Percentiles rank a stretch among this genome's conserved stretches.
phyloP scores from a whole-genome alignment of 2,797 vertebrate genomes.

The Sebastes diploproa region DNA sequence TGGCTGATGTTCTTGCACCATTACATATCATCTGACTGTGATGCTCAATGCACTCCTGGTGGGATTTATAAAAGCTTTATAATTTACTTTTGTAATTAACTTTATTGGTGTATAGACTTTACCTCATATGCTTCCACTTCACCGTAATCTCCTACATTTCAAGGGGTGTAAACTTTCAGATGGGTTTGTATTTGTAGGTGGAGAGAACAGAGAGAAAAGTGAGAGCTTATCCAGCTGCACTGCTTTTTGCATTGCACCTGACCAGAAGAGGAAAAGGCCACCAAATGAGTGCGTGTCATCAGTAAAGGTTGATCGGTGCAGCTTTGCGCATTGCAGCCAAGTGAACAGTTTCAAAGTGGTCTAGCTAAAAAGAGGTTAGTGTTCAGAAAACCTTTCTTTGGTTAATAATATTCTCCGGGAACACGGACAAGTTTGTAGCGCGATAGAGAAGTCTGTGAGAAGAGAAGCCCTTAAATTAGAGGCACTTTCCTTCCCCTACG shows the following conservation, averaged over 20 bases:
- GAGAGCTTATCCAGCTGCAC: not conserved
- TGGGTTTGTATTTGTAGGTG: not conserved
- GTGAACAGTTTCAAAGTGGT: not conserved
- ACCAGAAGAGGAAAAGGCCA: too few species aligned
- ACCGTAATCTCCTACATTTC: conserved; percentile 19
- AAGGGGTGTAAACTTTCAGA: conserved; percentile 9
- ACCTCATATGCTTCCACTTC: conserved; percentile 30
- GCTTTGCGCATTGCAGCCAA: not conserved
- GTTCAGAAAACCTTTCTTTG: not conserved
- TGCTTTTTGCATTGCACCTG: not conserved
- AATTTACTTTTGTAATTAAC: conserved; percentile 44
- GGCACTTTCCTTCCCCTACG: conserved; percentile 54
- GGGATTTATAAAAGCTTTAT: conserved; percentile 52
- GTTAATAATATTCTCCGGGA: not conserved
- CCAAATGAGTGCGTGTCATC: not conserved
- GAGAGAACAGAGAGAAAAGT: not conserved
- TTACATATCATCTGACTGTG: conserved; percentile 32
- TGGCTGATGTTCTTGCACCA: conserved; percentile 4
- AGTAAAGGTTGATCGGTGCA: not conserved
- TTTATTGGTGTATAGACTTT: conserved; percentile 23
- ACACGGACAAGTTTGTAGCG: not conserved
- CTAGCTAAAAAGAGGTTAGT: not conserved
- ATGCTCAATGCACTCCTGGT: conserved; percentile 23
- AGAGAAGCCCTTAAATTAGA: conserved; percentile 60
- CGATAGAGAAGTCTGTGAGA: conserved; percentile 1